Evolutionary conservation across 2,113 vertebrate species (phyloP), one percentile per base, ranked within the genome.

Genomic region (Paracyprichromis sp.): DNA sequence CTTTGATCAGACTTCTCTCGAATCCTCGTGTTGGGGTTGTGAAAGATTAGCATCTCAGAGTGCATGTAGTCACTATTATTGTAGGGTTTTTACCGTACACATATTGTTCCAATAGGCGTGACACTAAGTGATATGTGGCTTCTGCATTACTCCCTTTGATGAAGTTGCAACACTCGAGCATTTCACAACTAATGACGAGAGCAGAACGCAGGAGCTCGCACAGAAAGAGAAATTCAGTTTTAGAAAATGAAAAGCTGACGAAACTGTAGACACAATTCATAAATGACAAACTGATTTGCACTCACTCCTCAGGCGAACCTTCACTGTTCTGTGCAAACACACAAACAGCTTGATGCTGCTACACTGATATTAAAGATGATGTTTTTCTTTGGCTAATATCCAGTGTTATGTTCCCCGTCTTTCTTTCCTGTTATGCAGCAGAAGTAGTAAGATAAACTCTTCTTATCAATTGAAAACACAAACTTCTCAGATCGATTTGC

Each of bases 381-480:
- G 29, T 0, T 10, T 61, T 61, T 61, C 5, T 40, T 69, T 40
- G 11, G 19, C 6, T 66, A 38, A 38, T 66, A 12, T 66, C 31
- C 19, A 66, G 4, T 2, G 31, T 66, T n/a, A 21, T 40, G 26
- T 0, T 69, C n/a, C 7, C 1, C 1, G 0, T 14, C 36, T 43
- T 71, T 71, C 19, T 40, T 21, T 69, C 63, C 36, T 69, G 63
- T 21, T 21, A 69, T 69, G n/a, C 11, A 3, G 11, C 19, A 61
- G 8, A 61, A 61, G 57, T 31, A 34, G 14, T 61, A 61, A 61
- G 29, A 34, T 61, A 61, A 61, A 19, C 57, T 61, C 29, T 61
- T 61, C 16, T 34, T 61, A 34, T 61, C 57, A 61, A 61, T 31
- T 38, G n/a, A 21, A 71, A 71, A 40, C 1, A 13, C 34, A 69